Base-by-base conservation (phyloP, 2,113 vertebrate species). In the Phaetusa simplex region DNA sequence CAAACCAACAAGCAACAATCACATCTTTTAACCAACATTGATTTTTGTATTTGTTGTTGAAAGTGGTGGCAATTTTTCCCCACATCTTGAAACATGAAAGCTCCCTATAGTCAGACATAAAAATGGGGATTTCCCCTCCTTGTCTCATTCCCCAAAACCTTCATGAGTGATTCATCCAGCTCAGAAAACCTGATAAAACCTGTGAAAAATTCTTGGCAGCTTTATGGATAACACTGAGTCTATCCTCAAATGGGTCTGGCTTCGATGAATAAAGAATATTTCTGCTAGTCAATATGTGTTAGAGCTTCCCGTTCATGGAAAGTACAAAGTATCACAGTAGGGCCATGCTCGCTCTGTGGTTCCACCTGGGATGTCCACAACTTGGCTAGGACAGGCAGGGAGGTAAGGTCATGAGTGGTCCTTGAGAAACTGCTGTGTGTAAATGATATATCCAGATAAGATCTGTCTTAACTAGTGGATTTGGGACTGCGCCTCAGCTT, bases 171-270 rank as follows among this genome's bases (percentile, higher is more conserved):
- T 61, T 94, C 0, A 8, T 85, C 27, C 45, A 73, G 21, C 67
- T 86, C 43, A 85, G 70, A 95, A 88, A 90, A 85, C 30, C 66
- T 90, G 84, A 82, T 79, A 87, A 94, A 94, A 85, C 66, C 74
- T 73, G 49, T 84, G 58, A 95, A 90, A 80, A 70, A 26, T 62
- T 66, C 36, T 52, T 85, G 70, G 38, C 43, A 79, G 14, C 23
- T 87, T 91, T 80, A 70, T 49, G 78, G 36, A 53, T 82, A 80
- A 82, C 30, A 45, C 21, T 1, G 0, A 36, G 6, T 79, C 40
- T 88, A 23, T 80, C 19, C 45, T 84, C 66, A 88, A 21, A 52
- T 29, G 49, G 43, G 55, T 93, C 74, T 82, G n/a, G 22, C 53
- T 80, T 91, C 85, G 66, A 73, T 53, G 50, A n/a, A 23, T 78